Evolutionary conservation across 2,113 vertebrate species (phyloP), one percentile per base, ranked within the genome.

Genomic region (Scortum barcoo): DNA sequence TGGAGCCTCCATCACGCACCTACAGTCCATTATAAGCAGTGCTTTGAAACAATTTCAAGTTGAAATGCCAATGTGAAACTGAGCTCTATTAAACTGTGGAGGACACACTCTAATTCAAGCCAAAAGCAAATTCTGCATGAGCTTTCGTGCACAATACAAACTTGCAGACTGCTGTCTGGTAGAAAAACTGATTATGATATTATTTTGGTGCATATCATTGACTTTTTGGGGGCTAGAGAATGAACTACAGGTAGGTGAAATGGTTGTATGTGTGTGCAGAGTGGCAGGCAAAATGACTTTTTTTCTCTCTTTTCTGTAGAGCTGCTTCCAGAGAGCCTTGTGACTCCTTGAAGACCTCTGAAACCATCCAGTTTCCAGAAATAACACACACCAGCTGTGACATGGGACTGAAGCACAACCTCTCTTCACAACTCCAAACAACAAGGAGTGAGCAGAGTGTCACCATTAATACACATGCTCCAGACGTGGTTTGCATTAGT

Each of bases 301-400:
- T 80, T 14, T 51, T 78, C 74, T 76, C 57, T 85, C 17, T 51
- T 78, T 76, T 76, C 57, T 85, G 81, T 90, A 92, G 86, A 93
- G 88, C 14, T 85, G 72, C 89, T 94, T 93, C 88, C 80, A 90
- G 75, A 66, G 84, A 92, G 89, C 80, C 88, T 80, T 81, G 69
- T 66, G 72, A 91, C 89, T 92, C 89, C 73, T 88, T 89, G 89
- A 93, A 92, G 88, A 87, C 84, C 90, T 93, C 92, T 91, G 89
- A 93, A 94, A 93, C 90, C 57, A 48, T 89, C 80, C 75, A 86
- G 90, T 94, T 94, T 93, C 90, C 85, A 90, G 83, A 86, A 86
- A 86, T 88, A 93, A 92, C 89, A 91, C 85, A 80, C 81, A 88
- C 72, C 90, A 92, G 88, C 90, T 91, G 91, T 88, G 89, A 93